Base-by-base conservation (phyloP, 2,113 vertebrate genomes). In the Pedetes capensis region DNA sequence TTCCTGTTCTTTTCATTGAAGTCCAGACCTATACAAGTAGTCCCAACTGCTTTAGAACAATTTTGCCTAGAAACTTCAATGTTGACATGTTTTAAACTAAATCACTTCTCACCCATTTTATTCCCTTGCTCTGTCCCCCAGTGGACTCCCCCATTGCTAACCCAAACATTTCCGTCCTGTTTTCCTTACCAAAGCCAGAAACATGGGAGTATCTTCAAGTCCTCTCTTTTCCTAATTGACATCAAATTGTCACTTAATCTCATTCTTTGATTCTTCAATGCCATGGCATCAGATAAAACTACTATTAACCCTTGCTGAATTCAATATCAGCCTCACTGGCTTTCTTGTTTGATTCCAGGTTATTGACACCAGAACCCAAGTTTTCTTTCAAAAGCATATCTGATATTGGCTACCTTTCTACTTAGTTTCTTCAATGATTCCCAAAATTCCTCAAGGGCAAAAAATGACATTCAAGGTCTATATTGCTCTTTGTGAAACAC, bases 121-220 rank as follows among this genome's bases (percentile, higher is more conserved):
- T 25, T 32, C 34, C n/a, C n/a, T 71, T 63, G 6, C 11, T 91
- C 25, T 17, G 27, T 1, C 44, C 6, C 23, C 37, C 37, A 63
- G 27, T 20, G 5, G 69, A 59, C 61, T 4, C 39, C 16, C 85
- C 22, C 34, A 76, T 3, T n/a, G 7, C 7, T 64, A 64, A 18
- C 18, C 27, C 37, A 78, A 69, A 76, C 13, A 23, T 82, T 95
- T 68, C 47, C 29, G 14, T 91, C 37, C 20, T 82, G 20, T 82
- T 10, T 61, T 79, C 47, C 32, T 90, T 53, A 39, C 66, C n/a
- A 87, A 90, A 94, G 47, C 25, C 25, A 83, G 74, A 95, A 89
- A 69, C 49, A 78, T 18, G 9, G 14, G 12, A 47, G 20, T n/a
- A 25, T 51, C 57, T 94, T 66, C 57, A 72, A 74, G 34, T 55